These are phyloP conservation scores for Podargus strigoides DNA, from an alignment of 2,797 vertebrate genomes.

Conservation along the genomic window DNA sequence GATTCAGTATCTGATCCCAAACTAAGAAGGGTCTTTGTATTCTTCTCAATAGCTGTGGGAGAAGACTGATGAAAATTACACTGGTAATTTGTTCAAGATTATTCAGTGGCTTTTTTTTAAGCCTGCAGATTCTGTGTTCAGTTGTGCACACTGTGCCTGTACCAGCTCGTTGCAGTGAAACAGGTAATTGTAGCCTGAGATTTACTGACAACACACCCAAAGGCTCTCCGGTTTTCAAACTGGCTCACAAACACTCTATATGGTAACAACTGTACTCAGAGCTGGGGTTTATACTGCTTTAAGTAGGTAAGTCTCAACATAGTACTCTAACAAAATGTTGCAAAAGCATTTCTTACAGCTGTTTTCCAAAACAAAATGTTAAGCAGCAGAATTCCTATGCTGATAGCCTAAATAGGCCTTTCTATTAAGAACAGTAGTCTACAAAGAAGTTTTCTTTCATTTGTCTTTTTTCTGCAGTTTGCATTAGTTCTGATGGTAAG, in stretches of 20 bases:
- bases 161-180: background rate
- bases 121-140: background rate
- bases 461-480: background rate
- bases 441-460: background rate
- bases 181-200: background rate
- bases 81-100: background rate
- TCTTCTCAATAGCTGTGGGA: background rate
- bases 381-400: background rate
- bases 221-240: background rate
- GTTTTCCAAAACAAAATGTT: background rate
- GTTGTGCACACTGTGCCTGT: background rate
- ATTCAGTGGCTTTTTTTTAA: background rate
- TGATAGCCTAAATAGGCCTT: background rate
- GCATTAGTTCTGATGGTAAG: background rate
- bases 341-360: background rate
- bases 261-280: rapidly evolving
- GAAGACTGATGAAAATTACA: background rate
- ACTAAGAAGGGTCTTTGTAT: background rate
- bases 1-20: background rate
- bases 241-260: background rate
- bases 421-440: background rate
- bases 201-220: background rate
- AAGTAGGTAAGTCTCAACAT: background rate
- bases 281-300: background rate
- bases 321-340: background rate